Evolutionary conservation across 2,797 vertebrate genomes (phyloP).

Genomic region (Sciaenops ocellatus): DNA sequence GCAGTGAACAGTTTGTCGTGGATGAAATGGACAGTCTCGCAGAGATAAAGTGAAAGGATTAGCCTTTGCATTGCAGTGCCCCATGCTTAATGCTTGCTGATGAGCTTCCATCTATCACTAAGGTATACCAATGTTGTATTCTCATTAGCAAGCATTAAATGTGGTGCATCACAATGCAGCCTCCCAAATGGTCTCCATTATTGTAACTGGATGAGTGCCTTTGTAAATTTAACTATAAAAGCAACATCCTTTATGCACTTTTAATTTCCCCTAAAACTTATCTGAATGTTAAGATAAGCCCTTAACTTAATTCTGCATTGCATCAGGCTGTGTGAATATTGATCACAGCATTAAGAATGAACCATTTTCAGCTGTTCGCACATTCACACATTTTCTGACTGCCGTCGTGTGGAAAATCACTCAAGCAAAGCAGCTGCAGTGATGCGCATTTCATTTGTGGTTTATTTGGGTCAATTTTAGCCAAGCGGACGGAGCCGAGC

Average conservation of each 20-base stretch:
- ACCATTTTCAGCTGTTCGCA: constrained; percentile 13
- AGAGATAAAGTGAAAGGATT: constrained; percentile 51
- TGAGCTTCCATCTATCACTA: constrained; percentile 50
- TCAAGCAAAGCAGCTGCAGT: constrained; percentile 28
- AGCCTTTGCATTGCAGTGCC: constrained; percentile 30
- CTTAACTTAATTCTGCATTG: constrained; percentile 10
- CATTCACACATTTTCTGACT: constrained; percentile 32
- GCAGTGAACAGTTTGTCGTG: constrained; percentile 38
- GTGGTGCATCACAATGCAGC: constrained; percentile 32
- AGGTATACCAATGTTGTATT: constrained; percentile 30
- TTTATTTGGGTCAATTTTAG: constrained; percentile 54
- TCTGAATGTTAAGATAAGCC: constrained; percentile 12
- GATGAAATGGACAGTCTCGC: constrained; percentile 43
- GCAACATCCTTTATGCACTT: constrained; percentile 25
- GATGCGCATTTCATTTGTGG: constrained; percentile 45
- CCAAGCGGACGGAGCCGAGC: constrained; percentile 56
- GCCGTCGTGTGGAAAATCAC: constrained; percentile 18
- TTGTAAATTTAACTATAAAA: constrained; percentile 35
- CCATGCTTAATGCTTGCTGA: constrained; percentile 43
- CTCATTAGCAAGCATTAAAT: constrained; percentile 46
- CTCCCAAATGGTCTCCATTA: constrained; percentile 40
- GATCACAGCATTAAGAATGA: constrained; percentile 38
- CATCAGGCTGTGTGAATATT: constrained; percentile 38
- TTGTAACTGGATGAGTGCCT: constrained; percentile 33
- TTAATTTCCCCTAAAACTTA: constrained; percentile 22